These are phyloP conservation scores for Cotesia congregata DNA, from an alignment of 2,888 invertebrate species.

Conservation along the genomic window DNA sequence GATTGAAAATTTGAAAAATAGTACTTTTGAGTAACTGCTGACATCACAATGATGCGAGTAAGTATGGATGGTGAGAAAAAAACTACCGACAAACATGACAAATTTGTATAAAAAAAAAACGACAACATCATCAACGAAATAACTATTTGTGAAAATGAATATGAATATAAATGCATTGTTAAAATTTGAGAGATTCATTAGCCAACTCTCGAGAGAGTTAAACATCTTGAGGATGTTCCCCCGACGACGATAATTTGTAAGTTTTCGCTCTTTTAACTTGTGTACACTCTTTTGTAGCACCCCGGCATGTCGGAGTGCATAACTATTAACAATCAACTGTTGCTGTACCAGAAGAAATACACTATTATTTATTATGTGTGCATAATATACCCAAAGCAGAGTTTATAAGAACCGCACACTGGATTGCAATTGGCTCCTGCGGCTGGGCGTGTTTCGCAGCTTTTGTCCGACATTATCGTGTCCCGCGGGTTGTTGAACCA, in stretches of 20 bases:
- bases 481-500: slow-evolving; percentile 14
- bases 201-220: neutral
- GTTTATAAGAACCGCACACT: neutral
- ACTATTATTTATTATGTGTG: neutral
- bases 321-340: neutral
- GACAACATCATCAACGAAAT: slow-evolving; percentile 1
- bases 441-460: slow-evolving; percentile 23
- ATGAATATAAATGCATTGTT: neutral
- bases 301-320: neutral
- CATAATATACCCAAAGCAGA: neutral
- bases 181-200: neutral
- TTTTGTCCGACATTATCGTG: slow-evolving; percentile 5
- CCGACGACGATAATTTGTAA: slow-evolving; percentile 49
- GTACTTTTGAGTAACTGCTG: neutral
- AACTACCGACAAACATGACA: neutral
- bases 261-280: slow-evolving; percentile 23
- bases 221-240: slow-evolving; percentile 38
- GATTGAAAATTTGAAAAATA: neutral
- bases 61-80: neutral
- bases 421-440: slow-evolving; percentile 31
- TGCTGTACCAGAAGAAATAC: neutral
- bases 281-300: neutral
- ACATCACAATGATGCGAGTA: neutral
- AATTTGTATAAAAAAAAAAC: neutral
- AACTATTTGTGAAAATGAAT: neutral